phyloP scores from a whole-genome alignment of 2,888 invertebrate genomes.

The Trichogramma dendrolimi region DNA sequence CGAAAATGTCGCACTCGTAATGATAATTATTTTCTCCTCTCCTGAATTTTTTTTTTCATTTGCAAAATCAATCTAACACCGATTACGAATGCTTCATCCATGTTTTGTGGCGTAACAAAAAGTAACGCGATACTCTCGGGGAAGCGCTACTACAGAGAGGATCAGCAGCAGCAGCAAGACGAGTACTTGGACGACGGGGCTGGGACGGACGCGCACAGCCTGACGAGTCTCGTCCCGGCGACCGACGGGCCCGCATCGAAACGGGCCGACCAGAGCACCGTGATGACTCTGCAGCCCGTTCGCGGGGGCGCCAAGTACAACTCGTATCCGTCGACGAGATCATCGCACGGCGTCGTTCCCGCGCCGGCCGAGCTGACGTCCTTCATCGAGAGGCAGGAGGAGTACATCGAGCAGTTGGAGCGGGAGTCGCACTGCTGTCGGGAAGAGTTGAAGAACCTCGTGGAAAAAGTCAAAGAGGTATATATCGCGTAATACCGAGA shows the following conservation, averaged over 20 bases:
- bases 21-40: background rate
- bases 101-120: background rate
- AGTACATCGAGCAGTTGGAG: conserved; percentile 81
- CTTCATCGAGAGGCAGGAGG: conserved; percentile 81
- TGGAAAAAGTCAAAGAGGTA: conserved; percentile 77
- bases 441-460: conserved; percentile 70
- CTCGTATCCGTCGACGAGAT: conserved; percentile 2
- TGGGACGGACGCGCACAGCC: conserved; percentile 58
- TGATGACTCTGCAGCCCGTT: background rate
- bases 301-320: conserved; percentile 4
- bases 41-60: background rate
- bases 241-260: conserved; percentile 9
- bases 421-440: conserved; percentile 80
- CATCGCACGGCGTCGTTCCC: conserved; percentile 15
- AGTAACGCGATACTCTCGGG: too few relatives aligned
- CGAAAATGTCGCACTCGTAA: conserved; percentile 46
- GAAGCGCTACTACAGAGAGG: too few relatives aligned
- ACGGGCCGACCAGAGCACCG: conserved; percentile 28
- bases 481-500: background rate
- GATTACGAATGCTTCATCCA: background rate
- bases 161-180: too few relatives aligned
- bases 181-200: conserved; percentile 47
- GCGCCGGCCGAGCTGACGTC: conserved; percentile 66
- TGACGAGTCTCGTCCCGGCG: conserved; percentile 49
- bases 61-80: background rate